Conservation (phyloP, 2,113 vertebrate genomes). For the Eonycteris spelaea region DNA sequence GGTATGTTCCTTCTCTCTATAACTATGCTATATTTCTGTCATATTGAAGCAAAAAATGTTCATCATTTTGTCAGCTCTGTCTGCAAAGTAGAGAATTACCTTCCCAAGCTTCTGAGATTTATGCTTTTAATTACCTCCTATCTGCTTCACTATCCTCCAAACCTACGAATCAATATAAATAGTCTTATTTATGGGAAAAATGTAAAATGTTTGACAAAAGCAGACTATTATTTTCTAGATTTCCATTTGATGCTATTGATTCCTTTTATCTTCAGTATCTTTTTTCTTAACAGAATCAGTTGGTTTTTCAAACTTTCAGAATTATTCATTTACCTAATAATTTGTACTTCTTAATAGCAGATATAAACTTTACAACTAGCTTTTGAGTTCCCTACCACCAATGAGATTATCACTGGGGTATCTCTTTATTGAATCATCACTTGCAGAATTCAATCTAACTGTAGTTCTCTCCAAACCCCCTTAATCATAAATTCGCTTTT, state of each 20-base stretch:
- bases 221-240: constrained; percentile 69
- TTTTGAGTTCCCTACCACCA: constrained; percentile 33
- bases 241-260: constrained; percentile 77
- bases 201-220: constrained; percentile 78
- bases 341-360: constrained; percentile 20
- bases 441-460: background rate
- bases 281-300: constrained; percentile 60
- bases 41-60: constrained; percentile 81
- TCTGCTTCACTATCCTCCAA: constrained; percentile 79
- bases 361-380: constrained; percentile 49
- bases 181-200: constrained; percentile 82
- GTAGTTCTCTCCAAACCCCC: background rate
- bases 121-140: constrained; percentile 87
- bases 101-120: constrained; percentile 83
- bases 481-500: background rate
- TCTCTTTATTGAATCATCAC: constrained; percentile 58
- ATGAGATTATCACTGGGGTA: background rate
- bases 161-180: constrained; percentile 82
- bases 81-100: constrained; percentile 83
- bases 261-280: constrained; percentile 51
- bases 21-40: constrained; percentile 83
- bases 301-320: constrained; percentile 61
- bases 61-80: constrained; percentile 87
- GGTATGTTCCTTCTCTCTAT: constrained; percentile 67
- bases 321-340: constrained; percentile 50